Evolutionary conservation across 2,113 vertebrate species (phyloP).

Genomic region (Pterophyllum scalare): DNA sequence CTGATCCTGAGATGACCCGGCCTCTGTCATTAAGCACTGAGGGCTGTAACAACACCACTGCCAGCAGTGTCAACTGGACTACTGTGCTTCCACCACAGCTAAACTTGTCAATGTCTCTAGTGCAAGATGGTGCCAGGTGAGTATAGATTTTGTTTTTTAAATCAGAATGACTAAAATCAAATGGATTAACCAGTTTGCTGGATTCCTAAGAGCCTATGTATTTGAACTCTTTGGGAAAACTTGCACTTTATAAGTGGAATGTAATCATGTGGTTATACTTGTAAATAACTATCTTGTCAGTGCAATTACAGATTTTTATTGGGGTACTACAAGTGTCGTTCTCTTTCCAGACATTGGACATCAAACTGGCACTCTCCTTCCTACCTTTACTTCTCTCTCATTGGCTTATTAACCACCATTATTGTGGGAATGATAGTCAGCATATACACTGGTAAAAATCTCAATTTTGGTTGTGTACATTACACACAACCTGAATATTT

Average conservation of each 20-base stretch:
- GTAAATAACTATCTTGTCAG: no score
- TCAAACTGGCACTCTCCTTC: constrained; percentile 84
- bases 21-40: constrained; percentile 73
- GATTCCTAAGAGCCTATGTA: no score
- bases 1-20: constrained; percentile 55
- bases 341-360: constrained; percentile 73
- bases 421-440: constrained; percentile 82
- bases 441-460: constrained; percentile 81
- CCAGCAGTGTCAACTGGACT: constrained; percentile 58
- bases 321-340: not conserved
- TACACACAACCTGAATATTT: not conserved
- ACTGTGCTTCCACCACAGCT: not conserved
- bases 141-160: no score
- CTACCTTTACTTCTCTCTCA: constrained; percentile 85
- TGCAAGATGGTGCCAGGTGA: constrained; percentile 25
- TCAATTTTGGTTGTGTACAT: not conserved
- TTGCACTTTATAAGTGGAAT: no score
- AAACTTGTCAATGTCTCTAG: not conserved
- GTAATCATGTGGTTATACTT: no score
- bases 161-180: no score
- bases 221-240: no score
- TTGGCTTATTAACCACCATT: constrained; percentile 83
- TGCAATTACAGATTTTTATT: no score
- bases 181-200: no score
- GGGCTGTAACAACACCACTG: constrained; percentile 71